Base-by-base conservation (phyloP, 2,113 vertebrate genomes). In the Oreochromis niloticus region DNA sequence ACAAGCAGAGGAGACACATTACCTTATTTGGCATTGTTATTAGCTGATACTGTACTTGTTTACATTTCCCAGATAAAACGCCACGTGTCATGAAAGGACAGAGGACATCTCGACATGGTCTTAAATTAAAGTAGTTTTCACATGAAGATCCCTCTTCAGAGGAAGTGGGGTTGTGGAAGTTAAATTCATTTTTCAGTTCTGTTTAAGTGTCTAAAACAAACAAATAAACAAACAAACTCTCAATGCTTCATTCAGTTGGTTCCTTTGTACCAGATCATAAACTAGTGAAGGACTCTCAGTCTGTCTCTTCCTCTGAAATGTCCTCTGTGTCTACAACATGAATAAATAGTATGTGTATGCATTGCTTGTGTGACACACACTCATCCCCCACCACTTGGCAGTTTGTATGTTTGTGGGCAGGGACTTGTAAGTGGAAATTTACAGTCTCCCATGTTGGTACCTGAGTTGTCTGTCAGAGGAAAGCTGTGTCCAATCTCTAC, bases 361-460 rank as follows among this genome's bases (percentile, higher is more conserved):
- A 84, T 68, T 43, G 68, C n/a, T 32, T 68, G 48, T 82, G 82
- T 63, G 84, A 86, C 80, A 84, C 68, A 91, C 63, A 78, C 79
- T 56, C 85, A 46, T 13, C 16, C 88, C 61, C 63, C 85, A 78
- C 82, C 48, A 46, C 73, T 89, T 55, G 59, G 56, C 82, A 61
- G 83, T 87, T 84, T 88, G 71, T 87, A 22, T 90, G 86, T 89
- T 61, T 83, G 90, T 90, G 83, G 87, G 90, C 78, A 90, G 87
- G 84, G 50, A 86, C 82, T 81, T 80, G 86, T 88, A 91, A 95
- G 95, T 96, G 96, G 96, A 96, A 96, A 96, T 95, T 95, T 96
- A 96, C 96, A 94, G 95, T 95, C 80, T 94, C 83, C 84, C 80
- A 86, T 52, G 91, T 94, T 93, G 89, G 93, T 93, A 94, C 95